Percentiles rank a stretch among this genome's conserved stretches.
These are phyloP conservation scores for Chrysolina oricalcia DNA, from an alignment of 2,888 invertebrate genomes.

Conservation along the genomic window DNA sequence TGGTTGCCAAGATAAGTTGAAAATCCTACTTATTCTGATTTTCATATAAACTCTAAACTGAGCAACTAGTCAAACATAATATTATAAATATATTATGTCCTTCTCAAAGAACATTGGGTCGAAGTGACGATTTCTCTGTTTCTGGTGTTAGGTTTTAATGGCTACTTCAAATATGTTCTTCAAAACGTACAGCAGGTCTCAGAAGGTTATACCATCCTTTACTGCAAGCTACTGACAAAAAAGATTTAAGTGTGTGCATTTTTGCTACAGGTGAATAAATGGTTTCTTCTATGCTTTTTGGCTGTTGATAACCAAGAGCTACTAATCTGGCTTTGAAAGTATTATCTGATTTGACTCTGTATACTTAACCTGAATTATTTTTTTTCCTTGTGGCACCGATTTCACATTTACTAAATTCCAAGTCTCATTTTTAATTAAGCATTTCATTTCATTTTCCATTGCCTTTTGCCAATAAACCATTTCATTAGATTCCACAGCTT, in stretches of 20 bases:
- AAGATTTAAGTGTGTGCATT: conserved; percentile 40
- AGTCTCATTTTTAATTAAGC: conserved; percentile 49
- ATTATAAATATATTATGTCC: too few relatives aligned
- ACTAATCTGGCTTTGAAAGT: conserved; percentile 38
- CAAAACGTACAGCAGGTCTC: too few relatives aligned
- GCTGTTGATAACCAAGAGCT: conserved; percentile 45
- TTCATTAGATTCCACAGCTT: conserved; percentile 3
- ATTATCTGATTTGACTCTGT: conserved; percentile 22
- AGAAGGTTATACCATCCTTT: conserved; percentile 31
- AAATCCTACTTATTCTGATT: too few relatives aligned
- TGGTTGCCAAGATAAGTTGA: too few relatives aligned
- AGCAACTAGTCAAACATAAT: too few relatives aligned
- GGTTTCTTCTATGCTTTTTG: conserved; percentile 39
- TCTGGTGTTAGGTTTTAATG: too few relatives aligned
- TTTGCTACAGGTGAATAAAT: conserved; percentile 47
- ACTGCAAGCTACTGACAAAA: conserved; percentile 39
- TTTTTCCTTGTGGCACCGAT: conserved; percentile 1
- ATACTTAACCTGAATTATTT: background rate
- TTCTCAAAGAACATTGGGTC: too few relatives aligned
- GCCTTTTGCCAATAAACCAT: conserved; percentile 41
- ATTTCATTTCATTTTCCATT: too few relatives aligned
- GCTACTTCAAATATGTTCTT: too few relatives aligned
- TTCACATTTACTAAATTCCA: conserved; percentile 46
- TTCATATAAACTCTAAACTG: too few relatives aligned
- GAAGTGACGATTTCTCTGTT: too few relatives aligned